Percentiles rank a stretch among this genome's conserved stretches.
These are phyloP conservation scores for Geophilus truncorum DNA, from an alignment of 2,888 invertebrate species.

Conservation along the genomic window DNA sequence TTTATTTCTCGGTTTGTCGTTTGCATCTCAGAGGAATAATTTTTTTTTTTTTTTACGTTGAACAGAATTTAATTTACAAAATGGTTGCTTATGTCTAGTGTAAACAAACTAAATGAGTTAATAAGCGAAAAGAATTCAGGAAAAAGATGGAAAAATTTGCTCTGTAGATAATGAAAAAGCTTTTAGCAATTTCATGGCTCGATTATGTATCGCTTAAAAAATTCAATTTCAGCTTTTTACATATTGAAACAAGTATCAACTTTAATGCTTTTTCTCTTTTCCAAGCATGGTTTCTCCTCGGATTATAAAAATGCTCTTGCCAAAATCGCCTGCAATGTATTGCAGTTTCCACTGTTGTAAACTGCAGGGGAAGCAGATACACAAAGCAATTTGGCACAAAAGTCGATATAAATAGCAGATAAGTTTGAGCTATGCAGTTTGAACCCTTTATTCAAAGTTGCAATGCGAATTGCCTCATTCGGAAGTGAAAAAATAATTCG, in stretches of 20 bases:
- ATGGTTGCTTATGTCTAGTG: not conserved
- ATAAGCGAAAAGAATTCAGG: not conserved
- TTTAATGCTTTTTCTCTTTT: not conserved
- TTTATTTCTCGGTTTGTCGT: not conserved
- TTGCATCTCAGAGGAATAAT: not conserved
- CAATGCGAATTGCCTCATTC: not conserved
- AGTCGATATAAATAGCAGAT: constrained; percentile 14
- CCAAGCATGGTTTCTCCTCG: not conserved
- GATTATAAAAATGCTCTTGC: not conserved
- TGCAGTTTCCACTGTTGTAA: not conserved
- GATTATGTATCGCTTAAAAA: not conserved
- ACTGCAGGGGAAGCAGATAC: not conserved
- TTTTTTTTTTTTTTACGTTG: not conserved
- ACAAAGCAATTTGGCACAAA: constrained; percentile 5
- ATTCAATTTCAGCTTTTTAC: not conserved
- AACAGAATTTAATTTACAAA: constrained; percentile 17
- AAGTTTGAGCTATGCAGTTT: not conserved
- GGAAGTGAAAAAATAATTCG: not conserved
- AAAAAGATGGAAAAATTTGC: not conserved
- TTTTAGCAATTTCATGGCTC: not conserved
- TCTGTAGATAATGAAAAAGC: constrained; percentile 8
- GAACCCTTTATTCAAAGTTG: not conserved
- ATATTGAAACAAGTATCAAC: too few species aligned
- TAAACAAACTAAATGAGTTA: not conserved
- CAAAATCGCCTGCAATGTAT: not conserved